phyloP scores from a whole-genome alignment of 2,888 invertebrate species.

The Watsonalla cultraria region DNA sequence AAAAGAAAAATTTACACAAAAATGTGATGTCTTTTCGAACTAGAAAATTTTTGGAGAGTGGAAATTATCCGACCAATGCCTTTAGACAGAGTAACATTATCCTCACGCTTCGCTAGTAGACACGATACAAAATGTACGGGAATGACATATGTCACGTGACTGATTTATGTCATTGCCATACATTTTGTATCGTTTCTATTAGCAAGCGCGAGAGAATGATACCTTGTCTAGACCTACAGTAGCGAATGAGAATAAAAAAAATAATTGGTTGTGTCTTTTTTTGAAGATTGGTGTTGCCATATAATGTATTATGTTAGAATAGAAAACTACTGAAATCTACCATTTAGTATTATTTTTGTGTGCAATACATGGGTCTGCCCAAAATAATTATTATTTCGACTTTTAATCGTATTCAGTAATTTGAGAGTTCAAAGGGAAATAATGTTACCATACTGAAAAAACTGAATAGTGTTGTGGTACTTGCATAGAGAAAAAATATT shows the following conservation, averaged over 20 bases:
- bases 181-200: no score
- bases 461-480: no score
- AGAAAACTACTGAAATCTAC: neutral
- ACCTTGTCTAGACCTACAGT: no score
- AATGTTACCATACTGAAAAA: no score
- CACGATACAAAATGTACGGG: no score
- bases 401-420: neutral
- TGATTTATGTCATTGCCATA: no score
- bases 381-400: neutral
- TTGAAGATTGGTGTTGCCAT: neutral
- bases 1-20: slow-evolving; percentile 32
- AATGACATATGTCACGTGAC: no score
- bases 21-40: slow-evolving; percentile 30
- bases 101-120: no score
- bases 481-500: no score
- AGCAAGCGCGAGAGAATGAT: no score
- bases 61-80: slow-evolving; percentile 1
- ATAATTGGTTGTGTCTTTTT: neutral
- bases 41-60: slow-evolving; percentile 14
- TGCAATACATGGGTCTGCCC: neutral
- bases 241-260: neutral
- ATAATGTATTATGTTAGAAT: neutral
- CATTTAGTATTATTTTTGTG: neutral
- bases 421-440: neutral
- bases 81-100: no score